Evolutionary conservation across 2,797 vertebrate genomes (phyloP).

Genomic region (Sebastes trivittatus): DNA sequence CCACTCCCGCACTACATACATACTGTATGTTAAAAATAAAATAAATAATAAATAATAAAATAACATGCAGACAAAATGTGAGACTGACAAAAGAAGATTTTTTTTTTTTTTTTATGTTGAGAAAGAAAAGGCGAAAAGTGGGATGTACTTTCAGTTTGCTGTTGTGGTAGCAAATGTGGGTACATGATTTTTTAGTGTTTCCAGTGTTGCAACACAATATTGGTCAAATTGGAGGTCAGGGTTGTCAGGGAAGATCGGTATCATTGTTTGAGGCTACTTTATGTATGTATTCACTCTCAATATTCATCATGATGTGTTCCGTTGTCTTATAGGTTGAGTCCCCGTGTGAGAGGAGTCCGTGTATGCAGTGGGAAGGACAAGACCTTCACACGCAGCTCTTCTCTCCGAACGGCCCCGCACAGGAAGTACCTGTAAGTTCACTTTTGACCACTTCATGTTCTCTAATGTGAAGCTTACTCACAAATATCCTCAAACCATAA

Average conservation of each 20-base stretch:
- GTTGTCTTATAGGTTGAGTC: slow-evolving; percentile 87
- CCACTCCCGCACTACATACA: background rate
- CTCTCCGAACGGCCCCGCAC: slow-evolving; percentile 81
- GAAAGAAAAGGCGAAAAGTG: background rate
- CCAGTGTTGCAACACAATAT: background rate
- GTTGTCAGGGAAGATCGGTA: background rate
- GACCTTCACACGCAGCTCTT: slow-evolving; percentile 92
- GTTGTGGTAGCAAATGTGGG: background rate
- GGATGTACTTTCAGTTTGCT: background rate
- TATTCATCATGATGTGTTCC: slow-evolving; percentile 12
- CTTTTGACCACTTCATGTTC: background rate
- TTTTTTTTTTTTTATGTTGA: background rate
- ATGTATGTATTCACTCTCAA: background rate
- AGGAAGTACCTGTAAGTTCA: slow-evolving; percentile 90
- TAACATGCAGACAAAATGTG: background rate
- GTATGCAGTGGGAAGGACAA: slow-evolving; percentile 94
- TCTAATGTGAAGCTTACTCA: background rate
- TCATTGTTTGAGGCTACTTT: background rate
- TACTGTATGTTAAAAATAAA: background rate
- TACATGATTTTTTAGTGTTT: background rate
- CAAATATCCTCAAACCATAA: background rate
- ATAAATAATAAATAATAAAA: too few species aligned
- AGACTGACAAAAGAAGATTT: background rate
- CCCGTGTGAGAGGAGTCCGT: slow-evolving; percentile 87
- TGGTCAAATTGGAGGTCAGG: background rate